These are phyloP conservation scores for Carcharodon carcharias DNA, from an alignment of 2,797 vertebrate species.

Conservation along the genomic window DNA sequence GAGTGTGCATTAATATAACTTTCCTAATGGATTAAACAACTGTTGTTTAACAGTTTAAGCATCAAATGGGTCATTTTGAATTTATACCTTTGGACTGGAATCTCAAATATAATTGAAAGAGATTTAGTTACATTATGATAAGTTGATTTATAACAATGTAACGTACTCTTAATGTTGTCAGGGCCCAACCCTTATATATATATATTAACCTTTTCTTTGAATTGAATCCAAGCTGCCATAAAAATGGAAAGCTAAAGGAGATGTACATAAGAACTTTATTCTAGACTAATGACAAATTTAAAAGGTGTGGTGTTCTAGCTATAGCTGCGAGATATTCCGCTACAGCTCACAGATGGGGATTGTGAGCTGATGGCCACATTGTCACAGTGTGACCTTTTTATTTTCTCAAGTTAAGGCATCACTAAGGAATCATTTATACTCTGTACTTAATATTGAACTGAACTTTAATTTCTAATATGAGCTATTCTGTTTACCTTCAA, in stretches of 20 bases:
- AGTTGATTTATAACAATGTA: background rate
- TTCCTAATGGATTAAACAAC: background rate
- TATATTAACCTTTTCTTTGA: background rate
- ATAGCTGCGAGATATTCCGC: background rate
- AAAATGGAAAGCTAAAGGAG: background rate
- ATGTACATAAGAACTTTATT: background rate
- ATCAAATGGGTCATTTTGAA: background rate
- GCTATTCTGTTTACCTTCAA: background rate
- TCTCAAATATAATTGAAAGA: background rate
- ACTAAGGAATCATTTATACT: background rate
- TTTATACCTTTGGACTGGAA: constrained; percentile 22
- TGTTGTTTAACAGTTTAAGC: no score
- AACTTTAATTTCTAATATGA: background rate
- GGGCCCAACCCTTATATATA: background rate
- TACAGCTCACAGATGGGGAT: background rate
- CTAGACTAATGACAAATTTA: background rate
- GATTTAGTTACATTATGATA: background rate
- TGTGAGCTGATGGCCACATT: background rate
- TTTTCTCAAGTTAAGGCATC: background rate
- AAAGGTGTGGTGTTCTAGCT: background rate
- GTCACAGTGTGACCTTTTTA: background rate
- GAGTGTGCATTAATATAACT: background rate
- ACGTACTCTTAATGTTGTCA: background rate
- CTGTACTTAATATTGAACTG: background rate
- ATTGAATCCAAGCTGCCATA: background rate